Evolutionary conservation across 2,888 invertebrate species (phyloP), one percentile per base, ranked within the genome.

Genomic region (Scaptodrosophila latifasciaeformis): DNA sequence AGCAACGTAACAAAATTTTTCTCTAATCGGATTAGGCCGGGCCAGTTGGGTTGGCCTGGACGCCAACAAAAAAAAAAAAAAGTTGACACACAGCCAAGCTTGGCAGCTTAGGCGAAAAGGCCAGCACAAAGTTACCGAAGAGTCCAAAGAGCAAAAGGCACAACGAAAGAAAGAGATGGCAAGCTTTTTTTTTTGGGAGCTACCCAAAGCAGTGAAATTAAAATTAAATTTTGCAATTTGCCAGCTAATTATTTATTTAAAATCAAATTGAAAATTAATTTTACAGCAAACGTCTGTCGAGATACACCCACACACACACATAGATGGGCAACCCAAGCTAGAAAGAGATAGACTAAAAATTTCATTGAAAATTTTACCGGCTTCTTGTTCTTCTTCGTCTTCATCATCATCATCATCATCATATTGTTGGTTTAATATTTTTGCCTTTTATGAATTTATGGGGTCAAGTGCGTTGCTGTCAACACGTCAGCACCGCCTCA

Each of bases 161-260:
- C n/a, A n/a, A n/a, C n/a, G n/a, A n/a, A n/a, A 24, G 43, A 44
- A 1, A 24, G 43, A 21, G 2, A 12, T 2, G 10, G 24, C 13
- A 27, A 21, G 13, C 5, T 3, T 1, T 24, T 43, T 43, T 24
- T 12, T 4, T 10, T 34, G 10, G 24, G 10, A 34, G 13, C 24
- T 43, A 12, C 1, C 21, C 21, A 10, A 10, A 18, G 39, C 5
- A 39, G 39, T 10, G 75, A 82, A 79, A 83, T 83, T 79, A 74
- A 83, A 85, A 85, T 85, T 84, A 82, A 85, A 84, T 85, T 85
- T 85, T 83, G 81, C 82, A 85, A 85, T 85, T 85, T 85, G 83
- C 82, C 72, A 81, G 75, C 82, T 83, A 84, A 85, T 85, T 84
- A 85, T 83, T 85, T 85, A 85, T 85, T 85, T 84, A 85, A 82